Conservation (phyloP, 1,140 invertebrate species). For the Diploscapter pachys region DNA sequence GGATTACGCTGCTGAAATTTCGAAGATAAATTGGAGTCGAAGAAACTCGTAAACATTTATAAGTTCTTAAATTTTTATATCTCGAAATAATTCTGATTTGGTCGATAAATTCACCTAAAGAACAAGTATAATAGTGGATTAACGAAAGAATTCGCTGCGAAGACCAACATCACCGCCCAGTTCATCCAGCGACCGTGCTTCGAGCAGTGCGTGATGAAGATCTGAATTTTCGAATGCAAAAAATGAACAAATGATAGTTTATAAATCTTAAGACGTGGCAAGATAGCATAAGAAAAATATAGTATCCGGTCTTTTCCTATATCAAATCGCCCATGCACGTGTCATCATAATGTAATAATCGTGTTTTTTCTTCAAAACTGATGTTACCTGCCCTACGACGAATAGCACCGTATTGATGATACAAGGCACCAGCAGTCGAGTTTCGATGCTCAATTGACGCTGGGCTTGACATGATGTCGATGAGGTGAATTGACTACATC, state of each 20-base stretch:
- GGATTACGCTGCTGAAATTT: conserved; percentile 19
- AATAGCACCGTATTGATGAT: conserved; percentile 44
- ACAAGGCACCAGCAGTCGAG: conserved; percentile 41
- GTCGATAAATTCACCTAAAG: conserved; percentile 9
- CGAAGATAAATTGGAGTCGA: neutral
- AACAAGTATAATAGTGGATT: conserved; percentile 38
- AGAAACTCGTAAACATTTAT: neutral
- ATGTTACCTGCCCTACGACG: conserved; percentile 41
- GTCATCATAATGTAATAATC: no score
- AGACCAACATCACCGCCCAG: conserved; percentile 40
- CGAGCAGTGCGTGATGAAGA: conserved; percentile 34
- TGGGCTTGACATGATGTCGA: conserved; percentile 36
- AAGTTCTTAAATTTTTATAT: neutral
- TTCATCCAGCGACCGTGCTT: conserved; percentile 39
- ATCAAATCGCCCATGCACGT: no score
- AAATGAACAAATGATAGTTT: no score
- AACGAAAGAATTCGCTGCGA: conserved; percentile 41
- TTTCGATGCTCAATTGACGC: conserved; percentile 41
- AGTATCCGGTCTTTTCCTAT: no score
- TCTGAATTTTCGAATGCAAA: no score
- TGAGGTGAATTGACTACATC: conserved; percentile 25
- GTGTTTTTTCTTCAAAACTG: no score
- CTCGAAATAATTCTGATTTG: neutral
- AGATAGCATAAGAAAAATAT: no score
- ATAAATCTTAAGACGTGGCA: no score